These are phyloP conservation scores for Sinocyclocheilus maitianheensis DNA, from an alignment of 2,113 vertebrate species.

Conservation along the genomic window DNA sequence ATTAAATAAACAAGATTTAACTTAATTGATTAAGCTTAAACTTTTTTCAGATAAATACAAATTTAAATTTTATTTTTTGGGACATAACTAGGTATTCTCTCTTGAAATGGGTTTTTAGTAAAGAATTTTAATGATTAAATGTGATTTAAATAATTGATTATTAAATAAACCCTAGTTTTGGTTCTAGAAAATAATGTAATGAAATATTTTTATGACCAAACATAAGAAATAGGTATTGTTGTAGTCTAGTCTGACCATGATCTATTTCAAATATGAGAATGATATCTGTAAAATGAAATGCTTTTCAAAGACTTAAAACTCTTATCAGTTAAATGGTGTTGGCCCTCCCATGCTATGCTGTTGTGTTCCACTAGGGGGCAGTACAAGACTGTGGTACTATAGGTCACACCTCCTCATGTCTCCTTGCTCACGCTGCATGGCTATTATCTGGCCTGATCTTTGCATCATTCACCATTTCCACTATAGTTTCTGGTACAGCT, in stretches of 20 bases:
- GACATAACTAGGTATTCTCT: not conserved
- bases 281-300: not conserved
- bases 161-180: no score
- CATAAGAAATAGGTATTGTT: not conserved
- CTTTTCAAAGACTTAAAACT: not conserved
- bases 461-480: conserved; percentile 9
- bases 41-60: not conserved
- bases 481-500: not conserved
- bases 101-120: not conserved
- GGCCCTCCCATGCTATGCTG: not conserved
- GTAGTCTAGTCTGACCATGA: not conserved
- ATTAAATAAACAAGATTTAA: not conserved
- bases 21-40: no score
- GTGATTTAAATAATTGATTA: no score
- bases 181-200: no score
- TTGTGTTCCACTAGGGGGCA: conserved; percentile 66
- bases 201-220: not conserved
- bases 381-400: conserved; percentile 47
- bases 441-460: conserved; percentile 35
- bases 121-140: no score
- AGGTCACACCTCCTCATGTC: conserved; percentile 8
- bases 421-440: not conserved
- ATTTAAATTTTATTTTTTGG: not conserved
- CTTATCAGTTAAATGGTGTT: not conserved
- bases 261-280: not conserved